phyloP scores from a whole-genome alignment of 2,797 vertebrate species.

The Eulemur mongoz region DNA sequence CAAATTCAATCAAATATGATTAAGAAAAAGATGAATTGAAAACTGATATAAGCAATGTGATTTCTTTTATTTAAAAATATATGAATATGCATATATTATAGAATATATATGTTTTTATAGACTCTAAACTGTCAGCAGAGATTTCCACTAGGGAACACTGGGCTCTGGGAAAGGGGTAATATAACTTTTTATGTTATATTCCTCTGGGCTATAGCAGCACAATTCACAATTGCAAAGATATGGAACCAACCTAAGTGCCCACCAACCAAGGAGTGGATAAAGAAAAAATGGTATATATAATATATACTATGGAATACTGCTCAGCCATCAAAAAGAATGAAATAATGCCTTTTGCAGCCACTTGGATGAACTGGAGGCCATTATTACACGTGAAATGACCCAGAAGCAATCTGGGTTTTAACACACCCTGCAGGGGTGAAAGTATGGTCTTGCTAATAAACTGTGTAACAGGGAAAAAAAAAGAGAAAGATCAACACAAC shows the following conservation, averaged over 20 bases:
- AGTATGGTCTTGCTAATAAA: neutral
- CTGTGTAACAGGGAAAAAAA: neutral
- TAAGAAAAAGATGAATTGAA: neutral
- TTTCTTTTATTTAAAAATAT: neutral
- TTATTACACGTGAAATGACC: neutral
- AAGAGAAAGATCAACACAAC: neutral
- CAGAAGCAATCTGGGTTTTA: neutral
- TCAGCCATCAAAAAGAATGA: neutral
- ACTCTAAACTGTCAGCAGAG: neutral
- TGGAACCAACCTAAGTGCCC: neutral
- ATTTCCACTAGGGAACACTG: neutral
- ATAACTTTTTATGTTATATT: neutral
- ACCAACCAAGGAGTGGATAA: neutral
- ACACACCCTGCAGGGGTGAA: neutral
- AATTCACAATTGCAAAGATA: neutral
- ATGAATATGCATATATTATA: neutral
- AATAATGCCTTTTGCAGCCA: neutral
- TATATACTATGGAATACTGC: no score
- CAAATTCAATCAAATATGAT: neutral
- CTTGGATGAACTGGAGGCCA: neutral
- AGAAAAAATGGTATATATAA: neutral
- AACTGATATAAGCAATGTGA: neutral
- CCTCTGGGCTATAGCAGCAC: neutral
- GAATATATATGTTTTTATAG: neutral
- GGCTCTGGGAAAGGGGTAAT: neutral